Evolutionary conservation across 2,888 invertebrate species (phyloP).

Genomic region (Syrista parreyssii): DNA sequence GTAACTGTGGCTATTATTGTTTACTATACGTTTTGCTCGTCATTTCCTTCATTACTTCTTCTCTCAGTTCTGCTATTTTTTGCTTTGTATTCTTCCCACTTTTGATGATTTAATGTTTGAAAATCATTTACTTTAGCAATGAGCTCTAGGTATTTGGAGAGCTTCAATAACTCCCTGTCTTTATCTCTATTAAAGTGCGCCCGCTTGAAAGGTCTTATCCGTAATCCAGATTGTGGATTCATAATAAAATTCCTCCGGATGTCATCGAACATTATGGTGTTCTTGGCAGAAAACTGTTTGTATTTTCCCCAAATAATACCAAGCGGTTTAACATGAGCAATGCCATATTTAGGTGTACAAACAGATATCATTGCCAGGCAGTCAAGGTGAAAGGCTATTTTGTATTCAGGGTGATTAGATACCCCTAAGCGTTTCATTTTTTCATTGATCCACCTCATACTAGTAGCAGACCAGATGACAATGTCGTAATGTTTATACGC

Average conservation of each 20-base stretch:
- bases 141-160: conserved; percentile 84
- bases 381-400: conserved; percentile 92
- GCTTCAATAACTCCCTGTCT: conserved; percentile 84
- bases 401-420: conserved; percentile 83
- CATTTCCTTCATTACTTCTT: conserved; percentile 40
- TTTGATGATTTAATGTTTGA: conserved; percentile 84
- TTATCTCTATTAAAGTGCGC: conserved; percentile 88
- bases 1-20: neutral
- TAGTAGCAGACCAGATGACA: conserved; percentile 98
- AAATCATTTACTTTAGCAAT: conserved; percentile 88
- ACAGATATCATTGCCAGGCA: conserved; percentile 95
- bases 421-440: conserved; percentile 96
- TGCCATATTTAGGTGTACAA: conserved; percentile 89
- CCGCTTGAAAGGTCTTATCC: conserved; percentile 90
- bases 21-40: conserved; percentile 26
- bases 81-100: conserved; percentile 87
- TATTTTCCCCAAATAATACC: conserved; percentile 98
- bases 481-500: conserved; percentile 94
- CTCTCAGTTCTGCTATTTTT: conserved; percentile 53
- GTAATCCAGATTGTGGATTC: conserved; percentile 94
- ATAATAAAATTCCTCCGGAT: conserved; percentile 95
- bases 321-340: conserved; percentile 94
- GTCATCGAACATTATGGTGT: conserved; percentile 99
- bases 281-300: conserved; percentile 86
- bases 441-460: conserved; percentile 98